phyloP scores from a whole-genome alignment of 2,113 vertebrate species.

The Heptranchias perlo region DNA sequence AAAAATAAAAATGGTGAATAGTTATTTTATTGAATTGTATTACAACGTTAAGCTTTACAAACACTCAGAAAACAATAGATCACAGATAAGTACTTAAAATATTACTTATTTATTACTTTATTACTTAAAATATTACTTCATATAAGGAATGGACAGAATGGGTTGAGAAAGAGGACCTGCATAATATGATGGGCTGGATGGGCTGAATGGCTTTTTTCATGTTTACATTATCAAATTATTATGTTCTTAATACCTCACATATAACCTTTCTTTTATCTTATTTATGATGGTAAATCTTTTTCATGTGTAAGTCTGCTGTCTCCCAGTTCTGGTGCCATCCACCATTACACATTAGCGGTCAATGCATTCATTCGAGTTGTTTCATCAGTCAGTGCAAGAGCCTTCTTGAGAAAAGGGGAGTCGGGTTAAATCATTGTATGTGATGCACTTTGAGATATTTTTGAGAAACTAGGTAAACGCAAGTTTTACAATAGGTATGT shows the following conservation, averaged over 20 bases:
- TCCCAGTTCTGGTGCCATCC: background rate
- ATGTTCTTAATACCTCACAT: background rate
- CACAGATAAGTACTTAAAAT: background rate
- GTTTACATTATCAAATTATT: background rate
- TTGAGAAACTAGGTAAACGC: background rate
- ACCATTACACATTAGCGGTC: background rate
- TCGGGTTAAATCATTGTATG: background rate
- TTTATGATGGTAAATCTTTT: background rate
- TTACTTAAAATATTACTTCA: background rate
- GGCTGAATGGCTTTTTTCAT: background rate
- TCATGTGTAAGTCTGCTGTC: too few relatives aligned
- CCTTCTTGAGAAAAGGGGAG: too few relatives aligned
- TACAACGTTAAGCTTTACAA: background rate
- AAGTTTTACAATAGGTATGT: background rate
- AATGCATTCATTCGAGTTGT: background rate
- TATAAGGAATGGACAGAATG: background rate
- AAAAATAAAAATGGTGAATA: background rate
- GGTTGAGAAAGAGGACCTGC: background rate
- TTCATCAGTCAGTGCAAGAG: background rate
- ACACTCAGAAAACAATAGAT: background rate
- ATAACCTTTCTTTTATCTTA: background rate
- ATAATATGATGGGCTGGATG: background rate
- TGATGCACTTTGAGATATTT: background rate
- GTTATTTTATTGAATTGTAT: background rate
- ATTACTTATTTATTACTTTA: too few relatives aligned